Evolutionary conservation across 1,140 invertebrate genomes (phyloP).

Genomic region (Nasonia longicornis): DNA sequence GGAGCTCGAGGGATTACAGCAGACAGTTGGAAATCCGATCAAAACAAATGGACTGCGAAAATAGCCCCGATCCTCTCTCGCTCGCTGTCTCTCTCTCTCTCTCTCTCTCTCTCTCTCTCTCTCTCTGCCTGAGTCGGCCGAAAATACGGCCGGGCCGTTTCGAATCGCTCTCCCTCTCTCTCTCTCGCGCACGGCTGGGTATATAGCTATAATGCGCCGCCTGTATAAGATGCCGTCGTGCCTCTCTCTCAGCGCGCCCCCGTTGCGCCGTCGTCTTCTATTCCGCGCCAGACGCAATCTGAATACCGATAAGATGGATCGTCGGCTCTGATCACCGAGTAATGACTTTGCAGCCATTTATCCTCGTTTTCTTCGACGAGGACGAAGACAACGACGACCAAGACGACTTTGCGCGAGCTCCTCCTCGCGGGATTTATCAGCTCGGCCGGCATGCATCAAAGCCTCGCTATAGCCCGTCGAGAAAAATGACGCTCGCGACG

Average conservation of each 20-base stretch:
- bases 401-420: background rate
- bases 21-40: conserved; percentile 68
- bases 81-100: background rate
- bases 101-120: background rate
- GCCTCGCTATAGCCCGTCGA: background rate
- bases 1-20: conserved; percentile 57
- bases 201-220: conserved; percentile 2
- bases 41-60: conserved; percentile 69
- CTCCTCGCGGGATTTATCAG: background rate
- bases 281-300: conserved; percentile 52
- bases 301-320: conserved; percentile 64
- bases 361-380: conserved; percentile 14
- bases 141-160: conserved; percentile 28
- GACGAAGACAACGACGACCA: background rate
- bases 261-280: background rate
- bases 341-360: conserved; percentile 54
- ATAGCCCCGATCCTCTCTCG: background rate
- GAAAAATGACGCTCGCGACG: background rate
- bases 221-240: background rate
- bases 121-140: background rate
- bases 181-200: background rate
- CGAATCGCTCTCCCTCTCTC: background rate
- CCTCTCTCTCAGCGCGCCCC: too few species aligned
- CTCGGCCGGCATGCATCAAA: background rate
- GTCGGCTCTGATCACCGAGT: conserved; percentile 60